phyloP scores from a whole-genome alignment of 2,888 invertebrate genomes.

The Mylabris sibirica region DNA sequence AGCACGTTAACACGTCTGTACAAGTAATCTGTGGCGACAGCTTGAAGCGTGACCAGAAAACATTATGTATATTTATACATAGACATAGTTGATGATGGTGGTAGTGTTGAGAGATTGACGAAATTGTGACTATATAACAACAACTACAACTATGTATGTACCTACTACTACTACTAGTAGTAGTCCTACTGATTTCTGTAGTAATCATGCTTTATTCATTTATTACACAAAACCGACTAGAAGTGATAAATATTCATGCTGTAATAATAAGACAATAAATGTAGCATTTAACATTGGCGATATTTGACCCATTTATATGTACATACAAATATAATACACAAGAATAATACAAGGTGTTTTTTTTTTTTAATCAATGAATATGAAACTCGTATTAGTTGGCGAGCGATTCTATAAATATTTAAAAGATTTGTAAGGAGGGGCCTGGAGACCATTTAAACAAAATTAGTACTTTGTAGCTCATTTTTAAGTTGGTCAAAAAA shows the following conservation, averaged over 20 bases:
- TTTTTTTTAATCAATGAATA: too few relatives aligned
- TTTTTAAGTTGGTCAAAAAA: too few relatives aligned
- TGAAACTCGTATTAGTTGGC: too few relatives aligned
- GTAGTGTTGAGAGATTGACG: slow-evolving; percentile 10
- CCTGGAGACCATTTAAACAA: too few relatives aligned
- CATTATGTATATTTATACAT: slow-evolving; percentile 46
- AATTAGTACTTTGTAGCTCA: too few relatives aligned
- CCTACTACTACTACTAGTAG: too few relatives aligned
- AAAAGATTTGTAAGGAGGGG: neutral
- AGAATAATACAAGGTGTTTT: too few relatives aligned
- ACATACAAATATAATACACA: too few relatives aligned
- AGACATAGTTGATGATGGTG: too few relatives aligned
- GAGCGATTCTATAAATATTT: neutral
- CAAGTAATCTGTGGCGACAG: slow-evolving; percentile 61
- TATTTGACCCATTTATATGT: neutral
- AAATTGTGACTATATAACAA: neutral
- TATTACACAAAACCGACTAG: neutral
- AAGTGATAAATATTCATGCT: neutral
- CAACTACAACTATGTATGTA: slow-evolving; percentile 1
- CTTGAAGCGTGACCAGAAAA: slow-evolving; percentile 60
- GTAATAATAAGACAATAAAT: neutral
- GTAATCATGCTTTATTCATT: slow-evolving; percentile 10
- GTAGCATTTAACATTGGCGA: neutral
- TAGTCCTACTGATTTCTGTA: neutral
- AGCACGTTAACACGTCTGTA: slow-evolving; percentile 59